Base-by-base conservation (phyloP, 2,888 invertebrate genomes). In the Noctua janthe region DNA sequence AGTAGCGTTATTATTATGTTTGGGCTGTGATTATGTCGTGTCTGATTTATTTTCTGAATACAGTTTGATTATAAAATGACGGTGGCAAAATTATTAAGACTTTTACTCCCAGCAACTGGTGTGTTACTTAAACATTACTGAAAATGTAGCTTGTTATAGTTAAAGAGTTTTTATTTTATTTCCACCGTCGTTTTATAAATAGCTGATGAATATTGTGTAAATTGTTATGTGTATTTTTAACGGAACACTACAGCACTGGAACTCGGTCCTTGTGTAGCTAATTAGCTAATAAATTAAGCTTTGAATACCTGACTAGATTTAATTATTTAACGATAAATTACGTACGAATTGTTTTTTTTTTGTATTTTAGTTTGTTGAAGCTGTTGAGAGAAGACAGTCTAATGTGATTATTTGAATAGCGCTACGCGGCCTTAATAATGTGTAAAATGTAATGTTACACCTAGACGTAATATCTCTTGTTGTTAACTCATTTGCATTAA, bases 21-120 rank as follows among this genome's bases (percentile, higher is more conserved):
- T 91, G 89, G 94, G 95, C 95, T 95, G 95, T 95, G 94, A 95
- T 94, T 92, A 90, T 89, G 83, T 89, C 87, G 88, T 92, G 85
- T 84, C 87, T 90, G 91, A 87, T 86, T 91, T 91, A 87, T 86
- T 89, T 90, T 89, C 88, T 85, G 81, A 83, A 85, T 51, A 84
- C 81, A 83, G 84, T 81, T 84, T 76, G 35, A 74, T 73, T 74
- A 80, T 74, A 82, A 54, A 74, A 85, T 71, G 70, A 82, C 73
- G 84, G 85, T 78, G 89, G 82, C 71, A 76, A 82, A 74, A 80
- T 82, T 81, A 76, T 86, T 84, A 54, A 74, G 74, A 75, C 29
- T 70, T 74, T 67, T 71, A 64, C 71, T 59, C 7, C 35, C 56
- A 29, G 56, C n/a, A 54, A 15, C 43, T 59, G n/a, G 23, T 51